A percentile compares a stretch with the other conserved stretches of the same genome.
phyloP scores from a whole-genome alignment of 37 sponge, comb jelly and placozoan species.

The Spongilla lacustris region DNA sequence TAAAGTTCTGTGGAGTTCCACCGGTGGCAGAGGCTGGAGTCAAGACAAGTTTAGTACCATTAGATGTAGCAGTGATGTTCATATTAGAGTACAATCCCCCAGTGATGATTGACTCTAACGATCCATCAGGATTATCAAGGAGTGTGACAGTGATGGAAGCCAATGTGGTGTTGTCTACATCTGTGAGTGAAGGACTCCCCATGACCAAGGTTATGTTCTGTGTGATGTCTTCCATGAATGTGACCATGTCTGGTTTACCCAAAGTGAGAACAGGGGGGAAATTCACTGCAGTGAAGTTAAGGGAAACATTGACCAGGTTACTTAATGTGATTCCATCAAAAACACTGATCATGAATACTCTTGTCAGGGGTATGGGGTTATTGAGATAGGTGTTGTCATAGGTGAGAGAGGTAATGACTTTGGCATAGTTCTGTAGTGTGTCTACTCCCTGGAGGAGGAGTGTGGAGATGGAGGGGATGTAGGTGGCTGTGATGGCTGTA shows the following conservation, averaged over 20 bases:
- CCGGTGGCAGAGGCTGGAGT: not conserved
- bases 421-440: slow-evolving; percentile 37
- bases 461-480: slow-evolving; percentile 4
- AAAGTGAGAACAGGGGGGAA: slow-evolving; percentile 60
- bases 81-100: no score
- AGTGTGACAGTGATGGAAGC: slow-evolving; percentile 29
- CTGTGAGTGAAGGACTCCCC: slow-evolving; percentile 22
- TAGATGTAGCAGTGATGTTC: not conserved
- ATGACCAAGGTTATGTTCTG: slow-evolving; percentile 7
- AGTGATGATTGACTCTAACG: slow-evolving; percentile 2
- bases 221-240: slow-evolving; percentile 58
- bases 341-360: slow-evolving; percentile 42
- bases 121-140: slow-evolving; percentile 26
- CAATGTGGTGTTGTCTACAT: slow-evolving; percentile 61
- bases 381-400: slow-evolving; percentile 31
- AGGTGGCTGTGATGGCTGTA: slow-evolving; percentile 11
- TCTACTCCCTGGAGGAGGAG: slow-evolving; percentile 50
- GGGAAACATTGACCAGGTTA: not conserved
- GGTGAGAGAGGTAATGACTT: slow-evolving; percentile 35
- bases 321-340: slow-evolving; percentile 47
- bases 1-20: slow-evolving; percentile 33
- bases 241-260: slow-evolving; percentile 4
- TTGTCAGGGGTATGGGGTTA: slow-evolving; percentile 38
- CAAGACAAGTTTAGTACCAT: not conserved
- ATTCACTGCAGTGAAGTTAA: slow-evolving; percentile 64